Base-by-base conservation (phyloP, 2,113 vertebrate species). In the Puntigrus tetrazona region DNA sequence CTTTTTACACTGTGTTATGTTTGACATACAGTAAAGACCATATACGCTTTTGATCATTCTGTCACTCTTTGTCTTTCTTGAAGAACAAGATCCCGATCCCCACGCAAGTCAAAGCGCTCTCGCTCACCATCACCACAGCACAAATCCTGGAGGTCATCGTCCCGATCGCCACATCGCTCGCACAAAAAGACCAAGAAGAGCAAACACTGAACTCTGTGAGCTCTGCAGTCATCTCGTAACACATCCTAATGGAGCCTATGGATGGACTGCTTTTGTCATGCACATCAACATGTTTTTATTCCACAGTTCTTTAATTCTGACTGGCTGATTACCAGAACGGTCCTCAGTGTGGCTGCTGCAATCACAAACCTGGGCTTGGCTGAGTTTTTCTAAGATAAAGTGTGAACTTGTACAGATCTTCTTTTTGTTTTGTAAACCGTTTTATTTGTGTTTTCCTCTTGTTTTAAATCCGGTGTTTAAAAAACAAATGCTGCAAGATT, bases 121-220 rank as follows among this genome's bases (percentile, higher is more conserved):
- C 89, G 86, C 22, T 94, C 94, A 1, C 92, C 92, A 25, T 94
- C 94, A 38, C 93, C 94, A 3, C 88, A 90, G 79, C 89, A 90
- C 80, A 92, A 91, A 82, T 83, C 87, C 13, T 92, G 92, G 85
- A 90, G 92, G 86, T 95, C 95, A 6, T 92, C 88, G 5, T 92
- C 91, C 20, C 86, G 92, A 61, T 95, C 95, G 1, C 94, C 95
- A 0, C 94, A 94, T 87, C 94, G 92, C 82, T 95, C 93, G 22
- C 94, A 94, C 90, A 95, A 95, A 88, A 95, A 95, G 88, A 76
- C 91, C 43, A 95, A 95, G 92, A 95, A 94, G 90, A 95, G 92
- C 89, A 95, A 95, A 91, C 94, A 93, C 75, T 95, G 92, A 94
- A 84, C 86, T 83, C 84, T 52, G 63, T 73, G 8, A 61, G 73